These are phyloP conservation scores for Yponomeuta cagnagella DNA, from an alignment of 2,888 invertebrate species.

Conservation along the genomic window DNA sequence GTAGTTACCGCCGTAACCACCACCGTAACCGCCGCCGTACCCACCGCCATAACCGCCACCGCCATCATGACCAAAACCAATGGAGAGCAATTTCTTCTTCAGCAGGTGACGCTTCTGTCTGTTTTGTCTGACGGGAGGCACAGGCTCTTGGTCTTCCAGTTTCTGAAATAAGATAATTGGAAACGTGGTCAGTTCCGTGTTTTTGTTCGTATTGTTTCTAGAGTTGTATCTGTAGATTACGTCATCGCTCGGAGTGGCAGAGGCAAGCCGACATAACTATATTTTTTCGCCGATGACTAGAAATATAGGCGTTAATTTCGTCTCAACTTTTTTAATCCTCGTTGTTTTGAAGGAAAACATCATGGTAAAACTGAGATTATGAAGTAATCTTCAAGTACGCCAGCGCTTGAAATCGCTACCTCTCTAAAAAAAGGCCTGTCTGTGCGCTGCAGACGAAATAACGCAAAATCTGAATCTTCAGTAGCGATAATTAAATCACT, in stretches of 20 bases:
- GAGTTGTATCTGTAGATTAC: background rate
- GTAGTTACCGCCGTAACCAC: conserved; percentile 29
- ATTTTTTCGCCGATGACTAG: too few relatives aligned
- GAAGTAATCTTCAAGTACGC: too few relatives aligned
- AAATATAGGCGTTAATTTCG: too few relatives aligned
- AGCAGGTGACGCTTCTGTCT: conserved; percentile 49
- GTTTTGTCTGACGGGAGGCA: conserved; percentile 26
- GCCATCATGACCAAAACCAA: conserved; percentile 28
- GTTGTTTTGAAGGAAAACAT: background rate
- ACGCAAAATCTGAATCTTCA: too few relatives aligned
- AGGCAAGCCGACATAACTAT: background rate
- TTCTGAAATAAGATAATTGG: conserved; percentile 37
- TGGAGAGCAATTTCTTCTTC: conserved; percentile 34
- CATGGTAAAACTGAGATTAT: too few relatives aligned
- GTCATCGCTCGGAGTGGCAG: background rate
- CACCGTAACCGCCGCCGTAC: conserved; percentile 30
- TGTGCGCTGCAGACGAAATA: too few relatives aligned
- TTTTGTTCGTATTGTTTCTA: conserved; percentile 1
- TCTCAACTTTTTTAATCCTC: too few relatives aligned
- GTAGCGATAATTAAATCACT: too few relatives aligned
- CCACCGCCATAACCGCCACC: conserved; percentile 33
- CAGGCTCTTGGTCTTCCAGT: conserved; percentile 54
- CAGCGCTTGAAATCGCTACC: too few relatives aligned
- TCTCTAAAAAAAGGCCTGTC: too few relatives aligned
- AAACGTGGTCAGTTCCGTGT: background rate